Base-by-base conservation (phyloP, 2,113 vertebrate genomes). In the Phrynosoma blainvillii region DNA sequence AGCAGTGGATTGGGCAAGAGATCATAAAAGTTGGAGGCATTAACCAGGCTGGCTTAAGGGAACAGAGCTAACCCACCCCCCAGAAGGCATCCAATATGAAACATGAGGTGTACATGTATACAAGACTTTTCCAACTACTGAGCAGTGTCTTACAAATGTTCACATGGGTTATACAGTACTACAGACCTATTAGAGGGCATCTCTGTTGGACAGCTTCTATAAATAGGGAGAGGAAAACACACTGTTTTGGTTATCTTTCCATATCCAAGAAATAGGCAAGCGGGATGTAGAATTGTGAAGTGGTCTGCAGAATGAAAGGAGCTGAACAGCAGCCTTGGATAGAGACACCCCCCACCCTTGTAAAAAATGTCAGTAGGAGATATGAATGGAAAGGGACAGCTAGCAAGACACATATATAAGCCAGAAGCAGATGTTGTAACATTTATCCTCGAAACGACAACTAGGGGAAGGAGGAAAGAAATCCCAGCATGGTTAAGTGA, bases 201-300 rank as follows among this genome's bases (percentile, higher is more conserved):
- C 90, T 95, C 93, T 88, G 75, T 47, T 78, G 91, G 30, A 79
- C 36, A 79, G 94, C 92, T 40, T 84, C 87, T 84, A 94, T 92
- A 95, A 95, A 94, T 92, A 93, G 91, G 91, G 79, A 93, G 18
- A 12, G 59, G 59, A 16, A 93, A 93, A 96, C 95, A 96, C 94
- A 96, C 95, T 95, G 96, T 94, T 96, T 97, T 96, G 97, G 96
- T 96, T 91, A 92, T 94, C 93, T 88, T 89, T 89, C 88, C 81
- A 2, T 79, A 85, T 95, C 94, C 94, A 95, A 95, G 95, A 92
- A 84, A 71, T 82, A 83, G 65, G 54, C 32, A 30, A 82, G 70
- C 20, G n/a, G 36, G 30, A 36, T 2, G 25, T 5, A 0, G 54
- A 10, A 77, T n/a, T 10, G 23, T 20, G 27, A 66, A 47, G 73